Conservation (phyloP, 2,888 invertebrate species). For the Clanis bilineata region DNA sequence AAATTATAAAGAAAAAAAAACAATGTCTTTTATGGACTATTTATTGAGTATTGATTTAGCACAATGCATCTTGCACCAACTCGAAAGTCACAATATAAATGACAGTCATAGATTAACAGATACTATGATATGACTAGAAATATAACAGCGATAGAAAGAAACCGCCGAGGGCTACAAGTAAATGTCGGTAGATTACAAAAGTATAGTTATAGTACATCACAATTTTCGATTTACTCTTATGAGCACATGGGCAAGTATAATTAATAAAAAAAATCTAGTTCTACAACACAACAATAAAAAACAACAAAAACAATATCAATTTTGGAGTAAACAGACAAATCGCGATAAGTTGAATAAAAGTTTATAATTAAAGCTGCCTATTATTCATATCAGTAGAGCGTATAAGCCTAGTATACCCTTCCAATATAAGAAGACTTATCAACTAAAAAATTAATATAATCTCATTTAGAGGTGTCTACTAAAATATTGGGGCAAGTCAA, state of each 20-base stretch:
- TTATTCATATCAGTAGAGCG: conserved; percentile 1
- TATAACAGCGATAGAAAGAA: background rate
- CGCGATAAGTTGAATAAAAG: conserved; percentile 2
- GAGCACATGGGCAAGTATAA: background rate
- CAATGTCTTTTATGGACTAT: background rate
- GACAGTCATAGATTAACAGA: background rate
- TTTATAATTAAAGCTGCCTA: conserved; percentile 20
- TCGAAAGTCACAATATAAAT: background rate
- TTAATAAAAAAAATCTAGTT: background rate
- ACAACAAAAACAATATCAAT: background rate
- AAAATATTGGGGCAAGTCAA: background rate
- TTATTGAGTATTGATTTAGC: conserved; percentile 5
- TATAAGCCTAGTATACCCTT: background rate
- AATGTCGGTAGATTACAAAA: background rate
- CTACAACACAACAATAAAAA: background rate
- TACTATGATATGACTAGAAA: conserved; percentile 8
- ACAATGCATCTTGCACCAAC: background rate
- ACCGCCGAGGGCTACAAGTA: background rate
- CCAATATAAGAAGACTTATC: background rate
- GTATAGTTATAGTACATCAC: background rate
- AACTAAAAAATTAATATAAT: background rate
- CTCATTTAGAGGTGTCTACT: background rate
- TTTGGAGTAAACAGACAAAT: background rate
- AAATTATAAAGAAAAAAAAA: background rate
- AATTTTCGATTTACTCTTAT: background rate